Evolutionary conservation across 2,113 vertebrate genomes (phyloP).

Genomic region (Sisor rabdophorus): DNA sequence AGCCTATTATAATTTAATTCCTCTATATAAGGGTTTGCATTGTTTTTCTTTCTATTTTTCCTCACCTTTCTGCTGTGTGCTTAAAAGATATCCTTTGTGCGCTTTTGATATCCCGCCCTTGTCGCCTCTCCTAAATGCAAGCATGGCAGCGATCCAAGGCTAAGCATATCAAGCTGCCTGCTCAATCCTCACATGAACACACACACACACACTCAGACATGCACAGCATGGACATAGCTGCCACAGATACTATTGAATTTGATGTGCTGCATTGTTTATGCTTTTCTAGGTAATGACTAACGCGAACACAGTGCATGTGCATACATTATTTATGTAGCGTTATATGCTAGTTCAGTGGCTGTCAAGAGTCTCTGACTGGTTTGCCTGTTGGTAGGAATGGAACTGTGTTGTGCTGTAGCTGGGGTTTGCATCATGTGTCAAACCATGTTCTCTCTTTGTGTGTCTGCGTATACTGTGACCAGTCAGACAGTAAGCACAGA

Average conservation of each 20-base stretch:
- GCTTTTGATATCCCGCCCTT: not conserved
- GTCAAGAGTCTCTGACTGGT: not conserved
- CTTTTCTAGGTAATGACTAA: constrained; percentile 33
- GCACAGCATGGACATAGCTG: constrained; percentile 8
- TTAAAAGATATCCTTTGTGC: not conserved
- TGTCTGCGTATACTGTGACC: not conserved
- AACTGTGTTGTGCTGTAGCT: not conserved
- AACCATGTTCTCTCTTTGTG: not conserved
- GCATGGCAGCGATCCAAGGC: not conserved
- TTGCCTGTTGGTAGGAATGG: not conserved
- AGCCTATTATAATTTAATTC: not conserved
- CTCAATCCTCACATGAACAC: not conserved
- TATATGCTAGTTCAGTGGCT: constrained; percentile 4
- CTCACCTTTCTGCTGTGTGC: not conserved
- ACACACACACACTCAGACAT: not conserved
- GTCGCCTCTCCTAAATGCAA: not conserved
- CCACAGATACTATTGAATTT: constrained; percentile 20
- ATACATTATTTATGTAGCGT: constrained; percentile 35
- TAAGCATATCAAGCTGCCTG: not conserved
- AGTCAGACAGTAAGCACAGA: no score
- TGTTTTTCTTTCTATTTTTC: not conserved
- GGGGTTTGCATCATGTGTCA: not conserved
- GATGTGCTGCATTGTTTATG: constrained; percentile 25
- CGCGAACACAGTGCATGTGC: constrained; percentile 12
- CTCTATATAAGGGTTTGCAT: not conserved